Percentiles rank a stretch among this genome's conserved stretches.
phyloP scores from a whole-genome alignment of 2,888 invertebrate genomes.

The Megastigmus dorsalis region DNA sequence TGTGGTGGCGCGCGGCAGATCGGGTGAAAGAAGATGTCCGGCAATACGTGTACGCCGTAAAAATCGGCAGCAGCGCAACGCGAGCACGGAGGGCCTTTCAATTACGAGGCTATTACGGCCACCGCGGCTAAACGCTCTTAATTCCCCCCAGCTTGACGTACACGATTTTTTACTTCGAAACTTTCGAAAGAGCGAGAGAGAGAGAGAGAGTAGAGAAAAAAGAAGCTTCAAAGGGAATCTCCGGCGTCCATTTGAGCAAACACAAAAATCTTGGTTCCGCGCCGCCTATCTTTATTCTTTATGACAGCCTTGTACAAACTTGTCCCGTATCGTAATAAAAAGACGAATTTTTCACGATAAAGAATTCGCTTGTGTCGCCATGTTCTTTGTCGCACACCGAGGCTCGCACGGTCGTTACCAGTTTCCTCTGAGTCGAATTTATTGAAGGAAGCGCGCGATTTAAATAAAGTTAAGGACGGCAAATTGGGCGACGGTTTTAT shows the following conservation, averaged over 20 bases:
- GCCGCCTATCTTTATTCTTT: conserved; percentile 31
- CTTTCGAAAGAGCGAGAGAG: no score
- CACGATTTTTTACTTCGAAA: conserved; percentile 62
- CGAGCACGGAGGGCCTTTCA: conserved; percentile 61
- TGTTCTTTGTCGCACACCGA: no score
- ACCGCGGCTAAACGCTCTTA: conserved; percentile 61
- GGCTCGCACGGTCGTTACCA: conserved; percentile 14
- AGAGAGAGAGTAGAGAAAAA: neutral
- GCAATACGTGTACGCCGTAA: no score
- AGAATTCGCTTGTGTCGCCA: neutral
- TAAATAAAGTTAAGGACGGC: conserved; percentile 9
- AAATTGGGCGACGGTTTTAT: conserved; percentile 10
- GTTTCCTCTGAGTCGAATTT: conserved; percentile 17
- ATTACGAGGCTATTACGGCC: conserved; percentile 67
- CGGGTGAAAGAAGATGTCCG: neutral
- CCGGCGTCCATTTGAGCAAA: neutral
- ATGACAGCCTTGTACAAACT: conserved; percentile 38
- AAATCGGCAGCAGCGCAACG: no score
- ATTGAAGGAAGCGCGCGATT: conserved; percentile 22
- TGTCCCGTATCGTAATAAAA: conserved; percentile 28
- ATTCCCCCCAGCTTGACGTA: conserved; percentile 60
- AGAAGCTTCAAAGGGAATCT: neutral
- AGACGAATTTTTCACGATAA: conserved; percentile 38
- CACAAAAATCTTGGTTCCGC: conserved; percentile 12
- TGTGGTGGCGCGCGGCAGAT: neutral